phyloP scores from a whole-genome alignment of 2,113 vertebrate species.

The Mustelus asterias region DNA sequence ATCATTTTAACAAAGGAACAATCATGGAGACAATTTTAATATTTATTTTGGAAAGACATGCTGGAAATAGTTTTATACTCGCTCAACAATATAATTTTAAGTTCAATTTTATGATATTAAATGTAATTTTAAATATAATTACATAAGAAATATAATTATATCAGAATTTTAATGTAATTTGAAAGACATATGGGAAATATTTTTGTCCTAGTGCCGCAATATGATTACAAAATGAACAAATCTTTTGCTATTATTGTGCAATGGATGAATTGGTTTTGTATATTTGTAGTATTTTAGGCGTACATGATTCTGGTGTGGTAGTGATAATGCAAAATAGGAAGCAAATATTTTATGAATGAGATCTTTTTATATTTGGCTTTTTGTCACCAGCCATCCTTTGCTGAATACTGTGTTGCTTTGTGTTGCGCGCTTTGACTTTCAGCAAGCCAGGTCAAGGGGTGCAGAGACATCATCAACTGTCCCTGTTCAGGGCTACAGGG shows the following conservation, averaged over 20 bases:
- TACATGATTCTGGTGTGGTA: neutral
- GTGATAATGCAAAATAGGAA: neutral
- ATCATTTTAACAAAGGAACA: neutral
- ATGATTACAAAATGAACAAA: neutral
- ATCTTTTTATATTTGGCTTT: conserved; percentile 26
- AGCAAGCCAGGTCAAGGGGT: conserved; percentile 16
- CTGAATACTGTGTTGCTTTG: conserved; percentile 21
- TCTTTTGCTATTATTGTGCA: neutral
- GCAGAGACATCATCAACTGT: conserved; percentile 27
- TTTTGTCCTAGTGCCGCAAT: too few species aligned
- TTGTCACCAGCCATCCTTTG: neutral
- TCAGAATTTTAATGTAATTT: too few species aligned
- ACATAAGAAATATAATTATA: too few species aligned
- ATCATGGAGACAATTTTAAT: neutral
- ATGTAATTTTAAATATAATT: too few species aligned
- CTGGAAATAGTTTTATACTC: neutral
- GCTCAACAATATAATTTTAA: neutral
- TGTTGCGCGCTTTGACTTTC: conserved; percentile 29
- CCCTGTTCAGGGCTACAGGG: conserved; percentile 17
- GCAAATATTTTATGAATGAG: conserved; percentile 30
- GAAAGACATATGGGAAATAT: too few species aligned
- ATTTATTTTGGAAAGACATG: conserved; percentile 2
- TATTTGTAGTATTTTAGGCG: neutral
- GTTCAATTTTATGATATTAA: too few species aligned
- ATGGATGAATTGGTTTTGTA: neutral